Conservation (phyloP, 2,888 invertebrate species). For the Panopea generosa region DNA sequence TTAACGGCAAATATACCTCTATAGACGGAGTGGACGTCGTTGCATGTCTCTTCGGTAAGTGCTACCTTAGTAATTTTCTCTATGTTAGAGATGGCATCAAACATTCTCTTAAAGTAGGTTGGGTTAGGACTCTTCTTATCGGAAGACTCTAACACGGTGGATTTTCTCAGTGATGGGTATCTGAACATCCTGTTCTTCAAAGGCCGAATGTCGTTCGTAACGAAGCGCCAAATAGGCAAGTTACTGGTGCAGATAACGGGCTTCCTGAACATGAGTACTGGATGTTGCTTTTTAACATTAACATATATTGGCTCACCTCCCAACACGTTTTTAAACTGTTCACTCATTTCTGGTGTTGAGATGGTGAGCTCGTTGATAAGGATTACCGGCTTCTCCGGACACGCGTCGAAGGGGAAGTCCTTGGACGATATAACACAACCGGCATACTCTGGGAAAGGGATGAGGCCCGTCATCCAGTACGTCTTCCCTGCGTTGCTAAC, state of each 20-base stretch:
- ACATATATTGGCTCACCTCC: too few species aligned
- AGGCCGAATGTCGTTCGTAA: background rate
- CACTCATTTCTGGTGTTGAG: too few species aligned
- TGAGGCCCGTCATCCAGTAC: too few species aligned
- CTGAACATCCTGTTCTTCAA: background rate
- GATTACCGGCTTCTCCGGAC: background rate
- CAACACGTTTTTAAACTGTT: too few species aligned
- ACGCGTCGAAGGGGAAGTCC: background rate
- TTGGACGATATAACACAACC: too few species aligned
- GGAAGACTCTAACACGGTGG: background rate
- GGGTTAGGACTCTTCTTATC: background rate
- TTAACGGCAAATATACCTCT: too few species aligned
- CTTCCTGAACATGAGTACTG: background rate
- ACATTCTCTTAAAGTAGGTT: background rate
- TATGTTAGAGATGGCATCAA: background rate
- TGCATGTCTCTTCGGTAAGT: too few species aligned
- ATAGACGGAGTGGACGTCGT: too few species aligned
- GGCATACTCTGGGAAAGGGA: too few species aligned
- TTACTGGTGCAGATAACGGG: background rate
- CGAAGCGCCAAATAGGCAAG: background rate
- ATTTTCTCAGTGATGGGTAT: background rate
- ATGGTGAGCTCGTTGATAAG: background rate
- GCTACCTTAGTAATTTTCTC: constrained; percentile 1
- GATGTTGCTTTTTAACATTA: background rate
- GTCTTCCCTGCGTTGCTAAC: too few species aligned